Evolutionary conservation across 2,888 invertebrate species (phyloP).

Genomic region (Drosophila pseudotakahashii): DNA sequence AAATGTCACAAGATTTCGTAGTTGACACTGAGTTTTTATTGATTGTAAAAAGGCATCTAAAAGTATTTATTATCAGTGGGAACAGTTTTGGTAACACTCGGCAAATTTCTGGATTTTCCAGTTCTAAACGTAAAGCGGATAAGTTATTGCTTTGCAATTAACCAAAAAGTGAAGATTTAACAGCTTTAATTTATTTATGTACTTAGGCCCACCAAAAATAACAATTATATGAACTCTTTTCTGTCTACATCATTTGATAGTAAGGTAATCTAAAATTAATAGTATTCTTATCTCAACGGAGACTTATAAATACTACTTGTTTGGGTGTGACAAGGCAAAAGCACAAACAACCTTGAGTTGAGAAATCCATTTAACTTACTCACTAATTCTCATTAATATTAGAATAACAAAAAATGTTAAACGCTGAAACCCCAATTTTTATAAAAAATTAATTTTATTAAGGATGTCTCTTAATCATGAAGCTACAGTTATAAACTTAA

Average conservation of each 20-base stretch:
- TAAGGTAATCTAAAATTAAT: conserved; percentile 30
- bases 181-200: too few species aligned
- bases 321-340: background rate
- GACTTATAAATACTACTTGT: background rate
- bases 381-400: background rate
- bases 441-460: too few species aligned
- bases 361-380: background rate
- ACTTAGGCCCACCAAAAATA: too few species aligned
- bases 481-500: too few species aligned
- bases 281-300: conserved; percentile 22
- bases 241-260: background rate
- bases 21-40: background rate
- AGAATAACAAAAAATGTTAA: too few species aligned
- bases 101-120: background rate
- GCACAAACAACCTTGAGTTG: too few species aligned
- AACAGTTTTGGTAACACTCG: background rate
- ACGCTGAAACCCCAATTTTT: too few species aligned
- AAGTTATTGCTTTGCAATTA: background rate
- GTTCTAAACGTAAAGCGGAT: background rate
- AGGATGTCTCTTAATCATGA: too few species aligned
- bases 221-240: too few species aligned
- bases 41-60: background rate
- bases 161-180: too few species aligned
- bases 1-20: background rate
- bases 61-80: background rate